Base-by-base conservation (phyloP, 2,113 vertebrate species). In the Meleagris gallopavo region DNA sequence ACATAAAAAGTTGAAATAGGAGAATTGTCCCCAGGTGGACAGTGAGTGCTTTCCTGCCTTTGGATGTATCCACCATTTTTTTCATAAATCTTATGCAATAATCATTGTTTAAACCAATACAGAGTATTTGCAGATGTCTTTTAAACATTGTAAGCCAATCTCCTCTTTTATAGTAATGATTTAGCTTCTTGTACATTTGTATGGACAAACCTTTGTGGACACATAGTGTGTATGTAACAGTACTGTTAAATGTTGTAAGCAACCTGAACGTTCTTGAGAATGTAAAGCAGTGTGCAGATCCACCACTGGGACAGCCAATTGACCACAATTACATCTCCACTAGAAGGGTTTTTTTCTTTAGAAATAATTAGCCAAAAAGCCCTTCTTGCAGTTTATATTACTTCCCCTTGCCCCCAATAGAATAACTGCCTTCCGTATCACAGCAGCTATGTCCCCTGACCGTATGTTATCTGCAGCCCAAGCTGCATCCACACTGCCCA, bases 341-440 rank as follows among this genome's bases (percentile, higher is more conserved):
- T 83, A 73, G n/a, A 91, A 86, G 61, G 17, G 5, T 19, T 19
- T 74, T 74, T 38, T 86, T 88, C 46, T 90, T 83, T 24, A 66
- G 48, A 76, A 69, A 89, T 82, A 16, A 50, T 62, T 82, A 85
- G 62, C 27, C 70, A 75, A 50, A 86, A 89, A 41, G 40, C 50
- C 32, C 9, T 69, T 72, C 78, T 65, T 70, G 34, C 9, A 32
- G 29, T 88, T 84, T 19, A 29, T 36, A 32, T 73, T 46, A 82
- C 9, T 81, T 2, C 6, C 12, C 19, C 36, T 38, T 21, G 8
- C 19, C 5, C 50, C 3, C 4, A 0, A 3, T 4, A 69, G 66
- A 82, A 32, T 34, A 72, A 52, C 52, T 69, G 40, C 48, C 20
- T 22, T n/a, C 24, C 36, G 11, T 18, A 30, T 13, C 36, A 17